Evolutionary conservation across 2,113 vertebrate genomes (phyloP), one percentile per base, ranked within the genome.

Genomic region (Gymnarchus niloticus): DNA sequence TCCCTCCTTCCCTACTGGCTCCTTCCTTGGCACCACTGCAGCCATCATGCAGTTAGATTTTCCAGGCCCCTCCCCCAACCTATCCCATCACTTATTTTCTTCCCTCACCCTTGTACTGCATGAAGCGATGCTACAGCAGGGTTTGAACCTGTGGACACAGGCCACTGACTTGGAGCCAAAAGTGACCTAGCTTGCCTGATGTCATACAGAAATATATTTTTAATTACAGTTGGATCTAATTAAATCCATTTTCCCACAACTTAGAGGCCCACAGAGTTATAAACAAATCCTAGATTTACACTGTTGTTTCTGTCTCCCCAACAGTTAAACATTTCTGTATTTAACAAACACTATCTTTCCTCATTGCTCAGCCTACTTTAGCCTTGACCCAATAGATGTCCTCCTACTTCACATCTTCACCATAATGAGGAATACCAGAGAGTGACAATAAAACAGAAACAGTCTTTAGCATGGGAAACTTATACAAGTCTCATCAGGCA

Each of bases 141-240:
- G 54, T 84, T 87, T 80, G 87, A 88, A 89, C 84, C 61, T 21
- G 59, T 61, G 84, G 84, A 87, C 84, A 85, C n/a, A 21, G 84
- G 86, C 82, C 88, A 85, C 28, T 78, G 86, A 56, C 56, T 56
- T 56, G 1, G 10, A n/a, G 86, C 88, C 89, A 90, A 89, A 86
- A 82, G 87, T 90, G 87, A 87, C 84, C 80, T 87, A 88, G 87
- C n/a, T 49, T 61, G 56, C 17, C 80, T 88, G 81, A 90, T 85
- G 87, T 89, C 83, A 91, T 77, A 76, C 25, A 77, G 76, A 86
- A 86, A 86, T 89, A 83, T 86, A 87, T 84, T 87, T 86, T 89
- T 88, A 88, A 89, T 90, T 88, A 86, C 82, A 9, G 73, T 84
- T 84, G 84, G 54, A 86, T 87, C 41, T 48, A 85, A 86, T 89